Base-by-base conservation (phyloP, 1,140 invertebrate genomes). In the Hyles euphorbiae region DNA sequence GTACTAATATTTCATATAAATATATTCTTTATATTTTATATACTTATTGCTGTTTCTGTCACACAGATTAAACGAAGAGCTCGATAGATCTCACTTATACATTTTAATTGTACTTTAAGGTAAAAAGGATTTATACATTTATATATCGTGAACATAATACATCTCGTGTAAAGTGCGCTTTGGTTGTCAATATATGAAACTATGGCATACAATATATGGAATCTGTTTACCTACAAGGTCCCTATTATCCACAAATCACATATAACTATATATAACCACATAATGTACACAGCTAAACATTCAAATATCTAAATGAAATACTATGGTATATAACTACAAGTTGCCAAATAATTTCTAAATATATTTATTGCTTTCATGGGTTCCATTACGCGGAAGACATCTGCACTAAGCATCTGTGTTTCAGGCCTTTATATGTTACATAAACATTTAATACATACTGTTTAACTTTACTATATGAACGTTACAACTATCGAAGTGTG, bases 11-110 rank as follows among this genome's bases (percentile, higher is more conserved):
- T 70, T 70, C 63, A 76, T 80, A 78, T 84, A 83, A 79, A 84
- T 81, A 85, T 84, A 84, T 71, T 73, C 70, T 78, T 67, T 67
- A 62, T 43, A 43, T 74, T 61, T 68, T 69, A 74, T 72, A 70
- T 65, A 74, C 66, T 87, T 87, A 87, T 87, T 86, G 83, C 84
- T 87, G 83, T 81, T 63, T 84, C 82, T 84, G 84, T 86, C 74
- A 79, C 67, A 83, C 78, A 87, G 81, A 84, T 74, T 71, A 72
- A 74, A 78, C 62, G 69, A 78, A 72, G 76, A 80, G 74, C 80
- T 83, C 79, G 72, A 76, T 76, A 72, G 56, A 73, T 84, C 77
- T 82, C 78, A 82, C 81, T 81, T 76, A 76, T 32, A 58, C 70
- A 70, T 78, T 68, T 75, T 81, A 80, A 80, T 87, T 84, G 84